Percentiles rank a stretch among this genome's conserved stretches.
Conservation (phyloP, 2,113 vertebrate species). For the Hydropotes inermis region DNA sequence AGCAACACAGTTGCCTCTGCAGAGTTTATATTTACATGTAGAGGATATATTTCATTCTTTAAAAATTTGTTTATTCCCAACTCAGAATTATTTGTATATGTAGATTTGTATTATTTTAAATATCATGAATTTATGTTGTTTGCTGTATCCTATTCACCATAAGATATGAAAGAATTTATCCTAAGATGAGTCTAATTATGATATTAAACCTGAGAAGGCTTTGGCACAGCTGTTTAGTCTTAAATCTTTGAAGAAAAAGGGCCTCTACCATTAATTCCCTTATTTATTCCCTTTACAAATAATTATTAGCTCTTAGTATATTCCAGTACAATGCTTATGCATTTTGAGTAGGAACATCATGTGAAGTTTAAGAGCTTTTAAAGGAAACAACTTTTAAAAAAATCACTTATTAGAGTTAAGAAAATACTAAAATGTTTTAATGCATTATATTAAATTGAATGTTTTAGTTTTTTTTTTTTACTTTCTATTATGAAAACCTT, state of each 20-base stretch:
- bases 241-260: neutral
- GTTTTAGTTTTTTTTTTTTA: neutral
- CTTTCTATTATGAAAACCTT: neutral
- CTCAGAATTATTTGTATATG: neutral
- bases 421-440: neutral
- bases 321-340: neutral
- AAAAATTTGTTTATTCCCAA: conserved; percentile 3
- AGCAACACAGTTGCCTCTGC: neutral
- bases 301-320: neutral
- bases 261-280: neutral
- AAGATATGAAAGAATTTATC: conserved; percentile 1
- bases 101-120: neutral
- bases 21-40: neutral
- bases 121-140: neutral
- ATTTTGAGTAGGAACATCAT: neutral
- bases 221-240: neutral
- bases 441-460: neutral
- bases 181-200: neutral
- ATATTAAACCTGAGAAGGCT: neutral
- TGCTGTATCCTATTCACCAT: neutral
- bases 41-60: neutral
- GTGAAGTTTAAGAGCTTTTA: neutral
- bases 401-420: neutral
- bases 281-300: neutral
- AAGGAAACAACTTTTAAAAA: neutral